Percentiles rank a stretch among this genome's conserved stretches.
These are phyloP conservation scores for Oxyruncus cristatus DNA, from an alignment of 2,113 vertebrate genomes.

Conservation along the genomic window DNA sequence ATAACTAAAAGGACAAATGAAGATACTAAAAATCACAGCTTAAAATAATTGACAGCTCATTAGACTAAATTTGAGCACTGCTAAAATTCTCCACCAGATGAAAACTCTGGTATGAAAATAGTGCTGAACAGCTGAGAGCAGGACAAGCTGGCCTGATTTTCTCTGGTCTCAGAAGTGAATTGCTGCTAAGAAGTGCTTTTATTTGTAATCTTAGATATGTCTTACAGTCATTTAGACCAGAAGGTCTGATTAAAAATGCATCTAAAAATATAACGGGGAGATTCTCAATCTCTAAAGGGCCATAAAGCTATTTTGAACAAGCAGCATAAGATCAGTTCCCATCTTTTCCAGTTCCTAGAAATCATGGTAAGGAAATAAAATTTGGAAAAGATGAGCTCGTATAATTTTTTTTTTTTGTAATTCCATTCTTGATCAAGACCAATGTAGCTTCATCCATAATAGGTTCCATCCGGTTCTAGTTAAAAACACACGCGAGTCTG, in stretches of 20 bases:
- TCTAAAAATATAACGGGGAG: background rate
- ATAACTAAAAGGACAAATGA: constrained; percentile 8
- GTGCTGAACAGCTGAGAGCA: constrained; percentile 27
- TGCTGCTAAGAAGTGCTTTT: background rate
- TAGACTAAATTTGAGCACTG: constrained; percentile 33
- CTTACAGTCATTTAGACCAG: background rate
- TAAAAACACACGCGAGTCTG: background rate
- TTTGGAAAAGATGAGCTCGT: background rate
- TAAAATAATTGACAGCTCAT: constrained; percentile 58
- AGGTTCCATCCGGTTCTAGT: background rate
- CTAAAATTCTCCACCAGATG: constrained; percentile 22
- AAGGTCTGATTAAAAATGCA: constrained; percentile 10
- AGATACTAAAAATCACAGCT: constrained; percentile 16
- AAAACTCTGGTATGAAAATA: constrained; percentile 52
- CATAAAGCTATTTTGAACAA: background rate
- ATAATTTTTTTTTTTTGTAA: background rate
- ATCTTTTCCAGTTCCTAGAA: background rate
- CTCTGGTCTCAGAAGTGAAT: background rate
- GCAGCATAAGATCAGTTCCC: background rate
- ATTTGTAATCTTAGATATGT: background rate
- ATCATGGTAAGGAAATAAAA: background rate
- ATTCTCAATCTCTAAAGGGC: background rate
- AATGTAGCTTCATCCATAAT: background rate
- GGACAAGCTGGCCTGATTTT: constrained; percentile 54
- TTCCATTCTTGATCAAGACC: background rate